phyloP scores from a whole-genome alignment of 2,113 vertebrate species.

The Eudyptes chrysolophus region DNA sequence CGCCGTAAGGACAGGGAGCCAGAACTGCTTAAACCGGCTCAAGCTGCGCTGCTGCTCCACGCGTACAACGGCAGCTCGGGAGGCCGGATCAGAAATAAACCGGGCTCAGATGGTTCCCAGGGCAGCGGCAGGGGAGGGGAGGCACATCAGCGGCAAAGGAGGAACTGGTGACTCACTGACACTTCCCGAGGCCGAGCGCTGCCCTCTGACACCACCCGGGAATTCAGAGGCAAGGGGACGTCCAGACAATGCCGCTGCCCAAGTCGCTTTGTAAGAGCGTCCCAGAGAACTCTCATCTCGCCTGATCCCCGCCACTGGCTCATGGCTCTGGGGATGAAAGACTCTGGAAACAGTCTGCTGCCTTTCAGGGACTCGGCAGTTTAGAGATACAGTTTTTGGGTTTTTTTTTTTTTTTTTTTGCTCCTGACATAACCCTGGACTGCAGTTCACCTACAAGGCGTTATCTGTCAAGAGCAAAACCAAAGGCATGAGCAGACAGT shows the following conservation, averaged over 20 bases:
- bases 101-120: accelerated
- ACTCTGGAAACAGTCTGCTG: too few species aligned
- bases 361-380: background rate
- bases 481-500: background rate
- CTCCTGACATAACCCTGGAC: too few species aligned
- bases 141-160: background rate
- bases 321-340: background rate
- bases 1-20: background rate
- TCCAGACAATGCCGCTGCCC: background rate
- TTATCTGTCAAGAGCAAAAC: background rate
- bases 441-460: background rate
- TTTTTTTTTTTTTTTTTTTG: too few species aligned
- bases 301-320: background rate
- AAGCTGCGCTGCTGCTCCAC: accelerated
- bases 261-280: background rate
- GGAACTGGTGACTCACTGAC: background rate
- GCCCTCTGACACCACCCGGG: background rate
- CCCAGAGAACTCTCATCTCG: background rate
- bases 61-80: accelerated
- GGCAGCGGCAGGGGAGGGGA: background rate
- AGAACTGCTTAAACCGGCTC: accelerated
- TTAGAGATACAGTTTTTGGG: background rate
- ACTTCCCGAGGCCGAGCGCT: accelerated
- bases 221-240: background rate
- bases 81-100: background rate